phyloP scores from a whole-genome alignment of 2,113 vertebrate species.

The Lanius collurio region DNA sequence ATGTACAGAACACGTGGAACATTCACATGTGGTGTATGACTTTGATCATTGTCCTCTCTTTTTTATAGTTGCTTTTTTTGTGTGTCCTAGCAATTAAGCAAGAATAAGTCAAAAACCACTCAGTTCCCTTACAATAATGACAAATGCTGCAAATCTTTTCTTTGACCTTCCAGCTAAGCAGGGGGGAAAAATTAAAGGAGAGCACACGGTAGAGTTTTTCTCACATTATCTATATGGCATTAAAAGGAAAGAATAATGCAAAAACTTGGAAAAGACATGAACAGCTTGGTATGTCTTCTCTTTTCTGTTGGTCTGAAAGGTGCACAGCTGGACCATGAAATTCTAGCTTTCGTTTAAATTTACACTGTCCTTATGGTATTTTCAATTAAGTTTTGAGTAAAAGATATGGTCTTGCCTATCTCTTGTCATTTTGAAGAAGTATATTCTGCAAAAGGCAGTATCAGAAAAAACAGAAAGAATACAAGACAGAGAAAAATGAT shows the following conservation, averaged over 20 bases:
- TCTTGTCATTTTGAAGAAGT: not conserved
- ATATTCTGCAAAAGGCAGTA: not conserved
- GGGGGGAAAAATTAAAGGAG: not conserved
- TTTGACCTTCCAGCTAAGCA: not conserved
- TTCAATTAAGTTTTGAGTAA: not conserved
- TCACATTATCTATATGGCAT: not conserved
- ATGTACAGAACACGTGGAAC: not conserved
- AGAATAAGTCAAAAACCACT: not conserved
- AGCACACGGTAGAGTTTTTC: not conserved
- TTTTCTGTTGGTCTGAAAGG: not conserved
- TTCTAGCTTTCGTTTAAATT: not conserved
- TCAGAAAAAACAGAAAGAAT: not conserved
- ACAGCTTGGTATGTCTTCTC: not conserved
- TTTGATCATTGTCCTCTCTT: not conserved
- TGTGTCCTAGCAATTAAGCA: not conserved
- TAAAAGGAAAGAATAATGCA: not conserved
- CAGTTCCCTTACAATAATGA: not conserved
- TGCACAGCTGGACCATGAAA: not conserved
- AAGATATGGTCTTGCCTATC: not conserved
- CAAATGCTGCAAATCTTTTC: not conserved
- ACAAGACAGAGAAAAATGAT: not conserved
- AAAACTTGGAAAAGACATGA: not conserved
- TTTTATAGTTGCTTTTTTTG: not conserved
- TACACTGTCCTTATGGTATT: not conserved
- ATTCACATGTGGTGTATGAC: not conserved